Evolutionary conservation across 2,113 vertebrate species (phyloP), one percentile per base, ranked within the genome.

Genomic region (Trichechus manatus): DNA sequence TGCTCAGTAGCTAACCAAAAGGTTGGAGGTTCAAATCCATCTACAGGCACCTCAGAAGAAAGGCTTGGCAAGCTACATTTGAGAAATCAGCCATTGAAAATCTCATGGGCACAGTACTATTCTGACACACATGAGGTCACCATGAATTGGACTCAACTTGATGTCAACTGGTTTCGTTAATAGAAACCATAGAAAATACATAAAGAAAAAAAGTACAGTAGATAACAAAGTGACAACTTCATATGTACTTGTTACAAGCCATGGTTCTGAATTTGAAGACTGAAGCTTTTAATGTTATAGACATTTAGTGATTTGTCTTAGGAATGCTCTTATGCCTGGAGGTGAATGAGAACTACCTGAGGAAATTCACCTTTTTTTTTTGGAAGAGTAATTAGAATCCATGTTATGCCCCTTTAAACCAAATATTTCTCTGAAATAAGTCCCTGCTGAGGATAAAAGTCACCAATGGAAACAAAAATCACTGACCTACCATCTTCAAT

Each of bases 401-500:
- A 9, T 47, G 44, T 80, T 89, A 63, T 63, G 25, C 56, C 53
- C 78, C 50, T 89, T 94, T 64, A 50, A 91, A 80, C 42, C 78
- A 75, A 13, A 13, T 56, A 59, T 87, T 93, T 36, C 53, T 94
- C 83, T 93, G 63, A 93, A 79, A 89, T 22, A 92, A 77, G 17
- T 9, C 36, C 47, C 74, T 74, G 20, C 77, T 93, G 72, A 74
- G 36, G 47, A 88, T 53, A 50, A 94, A 94, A 95, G 75, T 93
- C 81, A 50, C 84, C 59, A n/a, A 8, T 77, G 42, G 81, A 96
- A 75, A 64, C 63, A 93, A 66, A 97, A 75, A 89, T 88, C 19
- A 6, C 53, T 92, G 90, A 97, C 79, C 39, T 87, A 92, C 72
- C 47, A 93, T 83, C 84, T 66, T 82, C 80, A 53, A 36, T 95